Conservation (phyloP, 2,797 vertebrate species). For the Borostomias antarcticus region DNA sequence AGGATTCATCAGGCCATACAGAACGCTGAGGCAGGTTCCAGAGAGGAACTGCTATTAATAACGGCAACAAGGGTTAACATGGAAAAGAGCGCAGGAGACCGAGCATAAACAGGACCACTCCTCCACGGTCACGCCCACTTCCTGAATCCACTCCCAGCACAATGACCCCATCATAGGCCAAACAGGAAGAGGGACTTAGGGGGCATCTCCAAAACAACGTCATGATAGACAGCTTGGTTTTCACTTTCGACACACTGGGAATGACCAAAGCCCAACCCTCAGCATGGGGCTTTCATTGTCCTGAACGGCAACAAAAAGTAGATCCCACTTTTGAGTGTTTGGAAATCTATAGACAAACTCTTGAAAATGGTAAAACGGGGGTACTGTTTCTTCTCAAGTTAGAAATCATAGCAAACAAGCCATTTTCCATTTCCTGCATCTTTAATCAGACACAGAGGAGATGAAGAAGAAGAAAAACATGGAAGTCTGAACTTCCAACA, state of each 20-base stretch:
- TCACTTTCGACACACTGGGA: neutral
- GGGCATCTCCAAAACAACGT: conserved; percentile 56
- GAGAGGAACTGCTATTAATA: conserved; percentile 49
- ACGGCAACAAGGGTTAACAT: conserved; percentile 10
- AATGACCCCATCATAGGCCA: conserved; percentile 68
- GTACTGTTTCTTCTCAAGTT: neutral
- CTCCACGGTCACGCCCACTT: conserved; percentile 67
- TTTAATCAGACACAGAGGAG: neutral
- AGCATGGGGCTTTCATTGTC: neutral
- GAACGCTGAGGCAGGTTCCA: conserved; percentile 23
- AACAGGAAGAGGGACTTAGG: conserved; percentile 68
- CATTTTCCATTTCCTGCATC: neutral
- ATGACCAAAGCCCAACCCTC: neutral
- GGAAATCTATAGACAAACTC: neutral
- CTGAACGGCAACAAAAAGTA: neutral
- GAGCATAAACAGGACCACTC: conserved; percentile 61
- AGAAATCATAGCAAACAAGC: conserved; percentile 2
- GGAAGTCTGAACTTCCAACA: neutral
- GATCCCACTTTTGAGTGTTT: neutral
- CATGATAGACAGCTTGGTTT: conserved; percentile 25
- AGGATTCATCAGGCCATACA: conserved; percentile 2
- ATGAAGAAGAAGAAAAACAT: neutral
- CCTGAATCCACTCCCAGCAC: conserved; percentile 74
- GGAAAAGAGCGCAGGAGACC: conserved; percentile 44
- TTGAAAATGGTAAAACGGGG: neutral